Conservation (phyloP, 2,888 invertebrate species). For the Cephus rjabovi region DNA sequence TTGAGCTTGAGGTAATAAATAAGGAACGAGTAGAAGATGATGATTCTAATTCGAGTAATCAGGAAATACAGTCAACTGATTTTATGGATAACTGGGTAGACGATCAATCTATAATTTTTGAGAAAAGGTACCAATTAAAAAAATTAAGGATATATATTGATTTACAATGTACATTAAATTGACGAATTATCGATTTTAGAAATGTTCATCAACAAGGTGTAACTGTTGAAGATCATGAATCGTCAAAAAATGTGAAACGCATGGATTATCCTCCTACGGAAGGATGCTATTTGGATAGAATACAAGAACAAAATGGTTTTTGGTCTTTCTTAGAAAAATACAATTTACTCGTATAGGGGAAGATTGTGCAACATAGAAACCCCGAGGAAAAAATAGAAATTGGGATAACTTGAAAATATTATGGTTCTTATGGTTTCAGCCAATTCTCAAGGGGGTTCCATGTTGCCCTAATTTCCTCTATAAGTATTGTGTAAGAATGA, state of each 20-base stretch:
- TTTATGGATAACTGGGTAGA: background rate
- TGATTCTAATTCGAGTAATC: background rate
- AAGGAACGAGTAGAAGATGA: background rate
- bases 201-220: background rate
- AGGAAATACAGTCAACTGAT: background rate
- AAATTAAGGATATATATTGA: background rate
- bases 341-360: too few species aligned
- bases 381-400: background rate
- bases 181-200: background rate
- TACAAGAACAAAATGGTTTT: background rate
- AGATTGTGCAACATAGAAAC: too few species aligned
- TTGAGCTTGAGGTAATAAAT: background rate
- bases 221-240: background rate
- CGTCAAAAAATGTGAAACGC: background rate
- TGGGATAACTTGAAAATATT: background rate
- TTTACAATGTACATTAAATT: background rate
- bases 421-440: background rate
- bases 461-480: background rate
- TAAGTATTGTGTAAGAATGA: background rate
- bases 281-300: background rate
- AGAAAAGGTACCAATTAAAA: background rate
- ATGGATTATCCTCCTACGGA: background rate
- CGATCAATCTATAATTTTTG: background rate
- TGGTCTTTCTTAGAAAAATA: too few species aligned
- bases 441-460: background rate